phyloP scores from a whole-genome alignment of 2,888 invertebrate genomes.

The Drosophila bunnanda region DNA sequence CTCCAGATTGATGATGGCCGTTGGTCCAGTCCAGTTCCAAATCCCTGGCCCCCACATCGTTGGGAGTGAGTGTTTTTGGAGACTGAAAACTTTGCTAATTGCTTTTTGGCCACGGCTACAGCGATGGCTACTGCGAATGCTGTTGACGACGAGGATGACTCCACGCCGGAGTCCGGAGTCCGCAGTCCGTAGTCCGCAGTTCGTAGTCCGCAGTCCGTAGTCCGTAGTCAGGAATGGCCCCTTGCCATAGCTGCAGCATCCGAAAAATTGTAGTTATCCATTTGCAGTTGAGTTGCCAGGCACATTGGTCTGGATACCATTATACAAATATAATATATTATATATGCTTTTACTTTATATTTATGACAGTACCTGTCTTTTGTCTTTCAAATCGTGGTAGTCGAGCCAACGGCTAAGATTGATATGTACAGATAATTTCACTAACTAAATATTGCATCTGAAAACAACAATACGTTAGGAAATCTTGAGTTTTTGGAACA shows the following conservation, averaged over 20 bases:
- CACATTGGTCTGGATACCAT: slow-evolving; percentile 8
- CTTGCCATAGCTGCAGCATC: slow-evolving; percentile 22
- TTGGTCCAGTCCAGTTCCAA: neutral
- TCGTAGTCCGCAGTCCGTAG: neutral
- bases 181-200: neutral
- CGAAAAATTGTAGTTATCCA: slow-evolving; percentile 39
- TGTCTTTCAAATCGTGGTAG: neutral
- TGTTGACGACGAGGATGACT: slow-evolving; percentile 49
- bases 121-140: slow-evolving; percentile 39
- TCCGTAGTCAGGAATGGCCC: neutral
- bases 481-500: neutral
- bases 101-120: slow-evolving; percentile 75
- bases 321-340: neutral
- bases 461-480: neutral
- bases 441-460: neutral
- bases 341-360: neutral
- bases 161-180: slow-evolving; percentile 11
- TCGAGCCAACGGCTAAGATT: neutral
- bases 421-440: neutral
- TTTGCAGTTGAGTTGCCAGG: slow-evolving; percentile 27
- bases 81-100: slow-evolving; percentile 78
- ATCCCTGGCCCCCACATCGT: neutral
- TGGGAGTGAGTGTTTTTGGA: slow-evolving; percentile 44
- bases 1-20: slow-evolving; percentile 72
- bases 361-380: neutral